Evolutionary conservation across 2,113 vertebrate genomes (phyloP).

Genomic region (Gracilinanus agilis): DNA sequence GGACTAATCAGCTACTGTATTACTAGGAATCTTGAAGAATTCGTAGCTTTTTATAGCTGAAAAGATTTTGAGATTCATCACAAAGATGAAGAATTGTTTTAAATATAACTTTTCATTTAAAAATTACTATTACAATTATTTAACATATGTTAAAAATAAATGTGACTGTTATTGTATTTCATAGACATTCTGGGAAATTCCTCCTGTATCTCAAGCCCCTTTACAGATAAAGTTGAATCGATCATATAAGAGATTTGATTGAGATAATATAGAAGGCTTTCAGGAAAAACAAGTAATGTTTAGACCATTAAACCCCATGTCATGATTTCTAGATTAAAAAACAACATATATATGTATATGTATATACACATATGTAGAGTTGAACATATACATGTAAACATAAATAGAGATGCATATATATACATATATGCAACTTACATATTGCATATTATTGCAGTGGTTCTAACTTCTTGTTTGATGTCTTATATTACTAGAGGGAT

Average conservation of each 20-base stretch:
- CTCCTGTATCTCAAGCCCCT: neutral
- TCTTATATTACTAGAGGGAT: neutral
- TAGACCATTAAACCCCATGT: neutral
- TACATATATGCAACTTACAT: neutral
- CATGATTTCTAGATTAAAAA: neutral
- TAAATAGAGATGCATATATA: too few species aligned
- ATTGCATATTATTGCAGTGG: neutral
- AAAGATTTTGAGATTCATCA: neutral
- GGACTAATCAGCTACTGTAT: neutral
- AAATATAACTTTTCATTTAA: neutral
- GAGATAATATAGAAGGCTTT: neutral
- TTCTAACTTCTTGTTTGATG: neutral
- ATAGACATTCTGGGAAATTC: neutral
- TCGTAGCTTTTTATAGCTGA: neutral
- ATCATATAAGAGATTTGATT: neutral
- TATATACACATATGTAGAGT: too few species aligned
- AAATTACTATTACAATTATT: conserved; percentile 28
- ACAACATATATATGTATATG: too few species aligned
- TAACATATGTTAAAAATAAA: conserved; percentile 4
- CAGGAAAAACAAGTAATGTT: neutral
- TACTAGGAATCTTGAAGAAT: conserved; percentile 21
- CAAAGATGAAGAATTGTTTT: conserved; percentile 36
- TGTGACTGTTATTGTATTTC: neutral
- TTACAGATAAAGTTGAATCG: conserved; percentile 38
- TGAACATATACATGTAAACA: too few species aligned